These are phyloP conservation scores for Euzetes globulus DNA, from an alignment of 2,888 invertebrate genomes.

Conservation along the genomic window DNA sequence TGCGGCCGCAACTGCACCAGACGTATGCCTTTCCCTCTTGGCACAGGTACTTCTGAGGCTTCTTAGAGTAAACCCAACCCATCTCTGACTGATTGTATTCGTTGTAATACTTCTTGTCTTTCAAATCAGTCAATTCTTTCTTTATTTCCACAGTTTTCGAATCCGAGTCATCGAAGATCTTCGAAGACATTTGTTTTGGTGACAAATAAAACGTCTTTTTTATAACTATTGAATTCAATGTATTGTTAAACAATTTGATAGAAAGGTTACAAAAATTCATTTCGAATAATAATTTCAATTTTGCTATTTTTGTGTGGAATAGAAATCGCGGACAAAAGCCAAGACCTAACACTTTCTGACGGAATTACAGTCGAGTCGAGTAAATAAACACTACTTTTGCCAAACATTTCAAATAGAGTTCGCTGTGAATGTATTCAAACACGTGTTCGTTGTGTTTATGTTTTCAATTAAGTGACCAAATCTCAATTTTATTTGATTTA, in stretches of 20 bases:
- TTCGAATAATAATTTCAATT: too few relatives aligned
- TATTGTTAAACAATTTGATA: neutral
- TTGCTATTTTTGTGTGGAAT: too few relatives aligned
- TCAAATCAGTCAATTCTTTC: slow-evolving; percentile 39
- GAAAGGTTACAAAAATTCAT: neutral
- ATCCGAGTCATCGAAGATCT: slow-evolving; percentile 35
- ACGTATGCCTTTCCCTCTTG: slow-evolving; percentile 66
- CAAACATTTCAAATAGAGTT: too few relatives aligned
- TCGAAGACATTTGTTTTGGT: neutral
- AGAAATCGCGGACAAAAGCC: too few relatives aligned
- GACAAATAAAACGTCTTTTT: neutral
- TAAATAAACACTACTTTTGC: too few relatives aligned
- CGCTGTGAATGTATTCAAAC: too few relatives aligned
- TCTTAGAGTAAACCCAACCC: slow-evolving; percentile 76
- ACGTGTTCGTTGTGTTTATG: too few relatives aligned
- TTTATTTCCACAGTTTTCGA: slow-evolving; percentile 24
- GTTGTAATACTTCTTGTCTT: slow-evolving; percentile 38
- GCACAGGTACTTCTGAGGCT: slow-evolving; percentile 70
- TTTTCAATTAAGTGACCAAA: too few relatives aligned
- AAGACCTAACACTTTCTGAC: too few relatives aligned
- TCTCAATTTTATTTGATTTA: too few relatives aligned
- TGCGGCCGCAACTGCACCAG: slow-evolving; percentile 93
- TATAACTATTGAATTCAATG: neutral
- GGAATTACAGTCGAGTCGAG: too few relatives aligned
- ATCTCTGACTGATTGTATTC: slow-evolving; percentile 56